Conservation (phyloP, 2,888 invertebrate species). For the Pheosia tremula region DNA sequence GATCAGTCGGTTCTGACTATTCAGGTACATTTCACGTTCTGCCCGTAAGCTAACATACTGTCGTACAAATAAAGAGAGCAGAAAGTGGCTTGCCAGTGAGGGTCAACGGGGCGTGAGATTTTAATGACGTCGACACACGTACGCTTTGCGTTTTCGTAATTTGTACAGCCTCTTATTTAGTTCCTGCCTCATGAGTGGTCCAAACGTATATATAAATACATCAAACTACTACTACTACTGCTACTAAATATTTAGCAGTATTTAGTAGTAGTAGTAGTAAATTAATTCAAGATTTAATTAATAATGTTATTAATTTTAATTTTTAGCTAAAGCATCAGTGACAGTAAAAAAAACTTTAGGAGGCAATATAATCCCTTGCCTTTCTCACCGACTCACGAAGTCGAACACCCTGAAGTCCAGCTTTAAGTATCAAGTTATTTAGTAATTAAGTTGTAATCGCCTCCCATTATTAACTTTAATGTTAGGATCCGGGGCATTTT, state of each 20-base stretch:
- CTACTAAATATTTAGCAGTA: not conserved
- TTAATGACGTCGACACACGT: constrained; percentile 59
- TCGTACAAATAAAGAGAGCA: constrained; percentile 24
- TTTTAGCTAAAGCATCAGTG: not conserved
- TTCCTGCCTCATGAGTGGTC: constrained; percentile 4
- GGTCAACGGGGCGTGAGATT: constrained; percentile 54
- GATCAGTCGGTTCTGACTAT: no score
- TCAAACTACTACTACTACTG: no score
- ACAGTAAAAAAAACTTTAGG: no score
- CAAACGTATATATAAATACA: not conserved
- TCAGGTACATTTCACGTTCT: no score
- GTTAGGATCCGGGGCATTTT: constrained; percentile 67
- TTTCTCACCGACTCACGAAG: constrained; percentile 11
- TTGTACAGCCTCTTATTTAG: constrained; percentile 54
- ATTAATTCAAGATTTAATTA: not conserved
- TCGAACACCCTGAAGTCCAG: constrained; percentile 29
- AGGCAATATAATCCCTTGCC: not conserved
- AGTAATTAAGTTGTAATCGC: constrained; percentile 57
- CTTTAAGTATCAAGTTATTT: constrained; percentile 49
- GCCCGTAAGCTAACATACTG: not conserved
- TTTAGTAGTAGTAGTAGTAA: no score
- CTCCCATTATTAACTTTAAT: constrained; percentile 64
- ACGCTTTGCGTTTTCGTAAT: constrained; percentile 59
- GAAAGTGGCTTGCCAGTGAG: constrained; percentile 34
- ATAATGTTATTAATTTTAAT: not conserved